Percentiles rank a stretch among this genome's conserved stretches.
These are phyloP conservation scores for Zaprionus obscuricornis DNA, from an alignment of 2,888 invertebrate species.

Conservation along the genomic window DNA sequence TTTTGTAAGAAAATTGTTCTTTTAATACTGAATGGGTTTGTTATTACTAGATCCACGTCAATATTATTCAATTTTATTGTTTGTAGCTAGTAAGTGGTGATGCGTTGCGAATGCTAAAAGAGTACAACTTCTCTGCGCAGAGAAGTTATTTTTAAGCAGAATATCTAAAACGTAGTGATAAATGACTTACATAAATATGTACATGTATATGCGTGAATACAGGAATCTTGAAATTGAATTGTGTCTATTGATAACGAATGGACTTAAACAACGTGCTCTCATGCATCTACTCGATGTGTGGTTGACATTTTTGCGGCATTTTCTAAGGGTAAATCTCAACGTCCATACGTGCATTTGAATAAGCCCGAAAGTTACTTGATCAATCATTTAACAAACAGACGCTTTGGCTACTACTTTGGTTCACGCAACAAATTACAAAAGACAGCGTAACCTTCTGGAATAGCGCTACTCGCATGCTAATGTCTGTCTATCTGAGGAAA, in stretches of 20 bases:
- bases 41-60: too few relatives aligned
- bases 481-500: conserved; percentile 36
- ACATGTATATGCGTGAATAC: too few relatives aligned
- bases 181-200: too few relatives aligned
- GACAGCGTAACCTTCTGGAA: conserved; percentile 46
- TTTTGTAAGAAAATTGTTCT: too few relatives aligned
- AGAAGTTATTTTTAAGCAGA: too few relatives aligned
- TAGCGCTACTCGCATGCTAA: conserved; percentile 49
- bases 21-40: too few relatives aligned
- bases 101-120: too few relatives aligned
- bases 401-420: conserved; percentile 92
- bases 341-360: conserved; percentile 89
- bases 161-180: too few relatives aligned
- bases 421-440: conserved; percentile 24
- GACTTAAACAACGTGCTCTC: conserved; percentile 22
- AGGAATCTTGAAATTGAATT: too few relatives aligned
- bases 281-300: conserved; percentile 85
- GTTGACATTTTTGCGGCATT: conserved; percentile 89
- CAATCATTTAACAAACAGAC: conserved; percentile 89
- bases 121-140: too few relatives aligned
- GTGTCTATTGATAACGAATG: conserved; percentile 53
- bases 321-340: conserved; percentile 93
- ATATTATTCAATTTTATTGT: too few relatives aligned
- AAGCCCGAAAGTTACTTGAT: conserved; percentile 86
- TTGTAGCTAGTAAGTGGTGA: too few relatives aligned